Evolutionary conservation across 2,888 invertebrate species (phyloP).

Genomic region (Pyrrhosoma nymphula): DNA sequence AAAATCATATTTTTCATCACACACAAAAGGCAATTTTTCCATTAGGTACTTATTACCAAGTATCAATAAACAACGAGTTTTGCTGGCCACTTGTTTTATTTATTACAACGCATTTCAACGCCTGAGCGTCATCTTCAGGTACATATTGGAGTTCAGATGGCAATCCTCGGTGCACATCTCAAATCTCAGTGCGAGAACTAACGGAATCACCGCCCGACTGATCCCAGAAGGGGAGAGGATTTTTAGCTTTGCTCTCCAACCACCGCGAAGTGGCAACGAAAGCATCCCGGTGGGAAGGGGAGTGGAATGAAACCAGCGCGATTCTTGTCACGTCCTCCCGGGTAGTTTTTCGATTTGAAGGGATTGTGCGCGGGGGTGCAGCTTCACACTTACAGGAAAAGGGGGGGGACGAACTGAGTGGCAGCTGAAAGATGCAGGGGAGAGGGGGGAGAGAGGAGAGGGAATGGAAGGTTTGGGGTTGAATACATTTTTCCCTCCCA

Average conservation of each 20-base stretch:
- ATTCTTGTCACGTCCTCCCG: neutral
- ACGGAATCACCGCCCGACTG: neutral
- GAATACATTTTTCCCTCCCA: neutral
- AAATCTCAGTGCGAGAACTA: neutral
- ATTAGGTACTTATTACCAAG: too few relatives aligned
- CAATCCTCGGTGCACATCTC: neutral
- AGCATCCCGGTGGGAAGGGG: neutral
- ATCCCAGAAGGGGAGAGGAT: neutral
- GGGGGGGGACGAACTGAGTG: neutral
- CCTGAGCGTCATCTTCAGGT: too few relatives aligned
- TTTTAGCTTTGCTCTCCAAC: neutral
- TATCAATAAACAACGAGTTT: too few relatives aligned
- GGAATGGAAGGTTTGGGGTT: neutral
- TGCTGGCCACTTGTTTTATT: too few relatives aligned
- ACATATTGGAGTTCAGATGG: neutral
- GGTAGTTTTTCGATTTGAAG: constrained; percentile 8
- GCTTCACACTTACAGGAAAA: neutral
- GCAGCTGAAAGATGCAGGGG: neutral
- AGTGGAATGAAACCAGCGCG: neutral
- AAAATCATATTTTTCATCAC: too few relatives aligned
- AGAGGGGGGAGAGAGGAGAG: neutral
- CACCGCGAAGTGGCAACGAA: neutral
- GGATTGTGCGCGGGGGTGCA: neutral
- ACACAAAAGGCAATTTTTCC: too few relatives aligned
- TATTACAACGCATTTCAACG: too few relatives aligned